Conservation (phyloP, 2,888 invertebrate species). For the Endomychus coccineus region DNA sequence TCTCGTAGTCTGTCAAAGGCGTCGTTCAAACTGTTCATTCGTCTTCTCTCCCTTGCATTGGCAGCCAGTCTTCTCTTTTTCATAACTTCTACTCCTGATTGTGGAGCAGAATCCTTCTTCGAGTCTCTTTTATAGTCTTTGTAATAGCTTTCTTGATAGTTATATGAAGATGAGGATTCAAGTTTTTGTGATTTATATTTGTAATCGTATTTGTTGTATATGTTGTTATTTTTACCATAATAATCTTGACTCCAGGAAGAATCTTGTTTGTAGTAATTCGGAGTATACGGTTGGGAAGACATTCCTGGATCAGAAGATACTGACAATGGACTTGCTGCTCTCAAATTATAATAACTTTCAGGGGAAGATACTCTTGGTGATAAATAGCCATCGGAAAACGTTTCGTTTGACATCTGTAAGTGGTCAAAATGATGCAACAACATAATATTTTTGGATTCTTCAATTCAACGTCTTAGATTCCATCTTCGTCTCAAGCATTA, state of each 20-base stretch:
- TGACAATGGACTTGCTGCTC: conserved; percentile 34
- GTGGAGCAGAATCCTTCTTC: conserved; percentile 19
- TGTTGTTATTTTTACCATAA: conserved; percentile 39
- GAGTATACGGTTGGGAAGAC: conserved; percentile 41
- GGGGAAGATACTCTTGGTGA: conserved; percentile 39
- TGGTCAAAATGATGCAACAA: conserved; percentile 31
- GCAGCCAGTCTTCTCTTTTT: conserved; percentile 60
- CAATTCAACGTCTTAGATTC: neutral
- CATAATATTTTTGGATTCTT: no score
- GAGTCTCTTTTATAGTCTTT: conserved; percentile 23
- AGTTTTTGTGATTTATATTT: conserved; percentile 27
- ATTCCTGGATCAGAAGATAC: conserved; percentile 37
- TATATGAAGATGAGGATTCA: conserved; percentile 20
- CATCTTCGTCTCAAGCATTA: no score
- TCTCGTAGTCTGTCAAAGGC: conserved; percentile 64
- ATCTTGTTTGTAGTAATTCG: conserved; percentile 35
- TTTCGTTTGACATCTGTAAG: conserved; percentile 29
- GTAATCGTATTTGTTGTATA: conserved; percentile 33
- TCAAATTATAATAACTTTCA: conserved; percentile 35
- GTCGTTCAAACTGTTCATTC: conserved; percentile 68
- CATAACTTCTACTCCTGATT: conserved; percentile 39
- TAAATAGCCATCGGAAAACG: conserved; percentile 38
- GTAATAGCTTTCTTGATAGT: conserved; percentile 29
- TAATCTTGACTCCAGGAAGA: conserved; percentile 27
- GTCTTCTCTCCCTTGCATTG: conserved; percentile 63